Evolutionary conservation across 2,888 invertebrate species (phyloP), one percentile per base, ranked within the genome.

Genomic region (Hermaeophaga mercurialis): DNA sequence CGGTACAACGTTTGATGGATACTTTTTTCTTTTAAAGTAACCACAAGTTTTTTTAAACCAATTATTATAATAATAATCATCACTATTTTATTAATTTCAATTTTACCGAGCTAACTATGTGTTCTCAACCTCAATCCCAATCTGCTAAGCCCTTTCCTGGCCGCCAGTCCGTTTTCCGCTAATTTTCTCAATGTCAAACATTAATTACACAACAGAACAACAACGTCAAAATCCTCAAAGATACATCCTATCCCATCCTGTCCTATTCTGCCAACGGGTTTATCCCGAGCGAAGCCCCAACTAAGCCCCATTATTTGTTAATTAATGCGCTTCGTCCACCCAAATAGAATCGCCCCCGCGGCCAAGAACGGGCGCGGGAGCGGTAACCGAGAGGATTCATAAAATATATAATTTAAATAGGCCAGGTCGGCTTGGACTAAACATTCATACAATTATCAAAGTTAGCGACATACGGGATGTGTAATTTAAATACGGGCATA

Each of bases 121-220:
- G n/a, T n/a, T n/a, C n/a, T 12, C 31, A 31, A 31, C 31, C 12
- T 31, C 31, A 31, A 31, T 31, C 3, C 3, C 9, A 31, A 11
- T 3, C 31, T 31, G 12, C 12, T 31, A 31, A 31, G 9, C 31
- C 11, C 3, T 8, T 31, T 31, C 12, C 31, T 9, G 12, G 12
- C 31, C 31, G 31, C 11, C 12, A 9, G 12, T 31, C 12, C 31
- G 36, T 9, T 36, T n/a, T 3, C 48, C 38, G 18, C 28, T 11
- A 39, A 48, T 48, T 38, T 48, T 39, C 48, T 48, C 36, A 39
- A 48, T 48, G 48, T 48, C 48, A 48, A 39, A 48, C 48, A 28
- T 36, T 48, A 48, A 48, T 48, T 48, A 48, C 38, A 48, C 48
- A 48, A 39, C 26, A 11, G 18, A 17, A 48, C 48, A 24, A 47